phyloP scores from a whole-genome alignment of 2,113 vertebrate genomes.

The Tetrao urogallus region DNA sequence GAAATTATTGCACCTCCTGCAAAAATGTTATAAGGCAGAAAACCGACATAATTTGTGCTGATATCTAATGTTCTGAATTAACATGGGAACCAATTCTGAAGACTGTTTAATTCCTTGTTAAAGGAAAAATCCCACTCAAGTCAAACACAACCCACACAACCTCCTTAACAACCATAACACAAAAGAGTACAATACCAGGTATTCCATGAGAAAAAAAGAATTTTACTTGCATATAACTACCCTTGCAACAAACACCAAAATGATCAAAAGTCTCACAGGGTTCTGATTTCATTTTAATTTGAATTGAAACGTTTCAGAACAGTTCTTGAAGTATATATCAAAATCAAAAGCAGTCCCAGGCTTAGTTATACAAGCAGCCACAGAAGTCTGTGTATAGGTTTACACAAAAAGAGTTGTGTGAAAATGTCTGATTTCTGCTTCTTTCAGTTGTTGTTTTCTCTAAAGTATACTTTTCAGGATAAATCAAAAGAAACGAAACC shows the following conservation, averaged over 20 bases:
- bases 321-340: background rate
- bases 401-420: background rate
- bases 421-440: background rate
- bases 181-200: background rate
- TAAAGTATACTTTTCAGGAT: background rate
- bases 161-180: background rate
- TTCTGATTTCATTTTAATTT: conserved; percentile 11
- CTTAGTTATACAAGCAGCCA: background rate
- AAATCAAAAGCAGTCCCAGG: background rate
- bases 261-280: background rate
- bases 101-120: conserved; percentile 19
- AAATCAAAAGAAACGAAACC: background rate
- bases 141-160: background rate
- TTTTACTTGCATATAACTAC: background rate
- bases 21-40: conserved; percentile 22
- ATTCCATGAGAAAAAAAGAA: background rate
- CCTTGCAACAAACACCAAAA: background rate
- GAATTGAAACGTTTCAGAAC: background rate
- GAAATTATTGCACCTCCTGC: background rate
- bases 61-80: conserved; percentile 10
- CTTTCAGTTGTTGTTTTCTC: background rate
- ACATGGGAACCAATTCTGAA: background rate
- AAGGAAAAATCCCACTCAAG: background rate
- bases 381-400: background rate
- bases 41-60: background rate